Evolutionary conservation across 2,113 vertebrate genomes (phyloP), one percentile per base, ranked within the genome.

Genomic region (Meleagris gallopavo): DNA sequence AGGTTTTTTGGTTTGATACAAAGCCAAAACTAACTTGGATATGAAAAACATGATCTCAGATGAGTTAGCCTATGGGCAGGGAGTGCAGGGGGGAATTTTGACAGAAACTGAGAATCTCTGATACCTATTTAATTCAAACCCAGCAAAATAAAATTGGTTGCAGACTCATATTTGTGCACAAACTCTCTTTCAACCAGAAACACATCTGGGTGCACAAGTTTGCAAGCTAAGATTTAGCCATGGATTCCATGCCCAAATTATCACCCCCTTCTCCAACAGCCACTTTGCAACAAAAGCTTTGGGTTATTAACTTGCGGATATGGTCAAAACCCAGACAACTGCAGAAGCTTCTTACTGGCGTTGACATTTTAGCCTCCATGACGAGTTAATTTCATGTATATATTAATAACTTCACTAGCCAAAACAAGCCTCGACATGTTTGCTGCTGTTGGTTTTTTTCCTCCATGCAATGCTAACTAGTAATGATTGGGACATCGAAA

Each of bases 21-120:
- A 80, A 92, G 91, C 94, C 92, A 93, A 95, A 16, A 77, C 83
- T 93, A 97, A 96, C 94, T 91, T 83, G 84, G 90, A 92, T 87
- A 74, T 34, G 54, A 94, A 94, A 93, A 93, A 84, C 46, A 93
- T 25, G 25, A 93, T 69, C 88, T 96, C 83, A 73, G 83, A 92
- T 70, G 88, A 21, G 1, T 84, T 86, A 88, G 92, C 86, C 92
- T 71, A 93, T 34, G 80, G 88, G 93, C 80, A 90, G 65, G 46
- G 86, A 90, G 54, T 1, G 1, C 30, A 41, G 45, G 48, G 52
- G 64, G 74, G 92, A 95, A 84, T 29, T 64, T 2, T 90, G 93
- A 95, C 90, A 41, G 54, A 75, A 55, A 62, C 1, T 19, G 90
- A 82, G 90, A 77, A 90, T 57, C 92, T 89, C 2, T 0, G 70